A percentile compares a stretch with the other conserved stretches of the same genome.
Evolutionary conservation across 2,797 vertebrate genomes (phyloP).

Genomic region (Myotis pilosus): DNA sequence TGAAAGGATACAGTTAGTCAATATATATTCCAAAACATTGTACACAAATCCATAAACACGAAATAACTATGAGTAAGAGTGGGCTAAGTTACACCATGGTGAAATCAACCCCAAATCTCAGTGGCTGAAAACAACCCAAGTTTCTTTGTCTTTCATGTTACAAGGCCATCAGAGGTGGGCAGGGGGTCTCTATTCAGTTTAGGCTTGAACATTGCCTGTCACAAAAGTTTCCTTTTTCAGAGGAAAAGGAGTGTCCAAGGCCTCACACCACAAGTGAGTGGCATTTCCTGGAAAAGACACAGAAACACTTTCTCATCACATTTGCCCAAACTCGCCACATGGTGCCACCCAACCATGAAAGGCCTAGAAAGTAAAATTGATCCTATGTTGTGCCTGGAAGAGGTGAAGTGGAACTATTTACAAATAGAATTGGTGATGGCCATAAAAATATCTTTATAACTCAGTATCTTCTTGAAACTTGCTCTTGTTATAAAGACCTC

Average conservation of each 20-base stretch:
- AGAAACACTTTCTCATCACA: too few relatives aligned
- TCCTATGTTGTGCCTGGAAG: background rate
- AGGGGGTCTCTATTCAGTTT: background rate
- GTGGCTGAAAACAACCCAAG: background rate
- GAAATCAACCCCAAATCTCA: background rate
- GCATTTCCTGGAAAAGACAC: background rate
- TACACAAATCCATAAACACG: background rate
- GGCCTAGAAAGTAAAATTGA: background rate
- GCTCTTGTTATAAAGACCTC: background rate
- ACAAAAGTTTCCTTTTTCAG: too few relatives aligned
- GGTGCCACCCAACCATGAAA: rapidly evolving
- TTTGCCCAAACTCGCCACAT: background rate
- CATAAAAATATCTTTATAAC: background rate
- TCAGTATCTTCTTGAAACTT: background rate
- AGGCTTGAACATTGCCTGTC: background rate
- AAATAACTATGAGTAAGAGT: background rate
- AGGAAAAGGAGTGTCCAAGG: background rate
- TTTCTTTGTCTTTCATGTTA: background rate
- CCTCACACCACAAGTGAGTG: background rate
- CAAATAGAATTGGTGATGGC: background rate
- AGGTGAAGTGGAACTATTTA: background rate
- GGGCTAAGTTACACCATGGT: too few relatives aligned
- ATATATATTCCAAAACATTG: background rate
- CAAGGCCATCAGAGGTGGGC: rapidly evolving
- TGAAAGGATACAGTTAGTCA: background rate